Base-by-base conservation (phyloP, 2,888 invertebrate species). In the Melanotus villosus region DNA sequence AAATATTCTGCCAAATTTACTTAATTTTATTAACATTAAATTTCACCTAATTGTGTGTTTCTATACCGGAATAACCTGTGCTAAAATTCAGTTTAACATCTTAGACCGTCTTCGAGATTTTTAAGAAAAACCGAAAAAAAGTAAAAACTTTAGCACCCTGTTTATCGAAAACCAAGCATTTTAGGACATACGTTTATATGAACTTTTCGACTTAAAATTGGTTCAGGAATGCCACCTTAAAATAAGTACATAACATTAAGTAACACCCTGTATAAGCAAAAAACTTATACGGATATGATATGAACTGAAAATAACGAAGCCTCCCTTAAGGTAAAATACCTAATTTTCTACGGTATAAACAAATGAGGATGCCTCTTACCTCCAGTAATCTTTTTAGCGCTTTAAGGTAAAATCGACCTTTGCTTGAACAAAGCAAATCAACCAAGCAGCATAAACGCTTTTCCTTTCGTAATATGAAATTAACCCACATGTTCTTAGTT, bases 341-440 rank as follows among this genome's bases (percentile, higher is more conserved):
- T 23, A 47, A 47, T 47, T 47, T 47, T 47, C 47, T 47, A 23
- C 23, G 47, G 23, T 47, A 47, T 47, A 47, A 26, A 47, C 47
- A 47, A 47, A 47, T 23, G 26, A 47, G 32, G n/a, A 16, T 30
- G n/a, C 26, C 32, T 52, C 52, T 52, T 52, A 52, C 4, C 32
- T 52, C 18, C 10, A 14, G 52, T 32, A 52, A 52, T 52, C 52
- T 32, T 52, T 45, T 18, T 45, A 18, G 26, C 18, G 52, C 18
- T 52, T 30, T 34, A 52, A 52, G 52, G 16, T 52, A 52, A 52
- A 30, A 34, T 52, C 32, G 30, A 52, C 52, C 52, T 52, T 52
- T 32, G n/a, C 7, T 30, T 52, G 30, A 52, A 52, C 30, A 14
- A 30, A 9, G 30, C 23, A 9, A 12, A 19, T 10, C 43, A 12